Evolutionary conservation across 2,888 invertebrate species (phyloP).

Genomic region (Tromatobia lineatoria): DNA sequence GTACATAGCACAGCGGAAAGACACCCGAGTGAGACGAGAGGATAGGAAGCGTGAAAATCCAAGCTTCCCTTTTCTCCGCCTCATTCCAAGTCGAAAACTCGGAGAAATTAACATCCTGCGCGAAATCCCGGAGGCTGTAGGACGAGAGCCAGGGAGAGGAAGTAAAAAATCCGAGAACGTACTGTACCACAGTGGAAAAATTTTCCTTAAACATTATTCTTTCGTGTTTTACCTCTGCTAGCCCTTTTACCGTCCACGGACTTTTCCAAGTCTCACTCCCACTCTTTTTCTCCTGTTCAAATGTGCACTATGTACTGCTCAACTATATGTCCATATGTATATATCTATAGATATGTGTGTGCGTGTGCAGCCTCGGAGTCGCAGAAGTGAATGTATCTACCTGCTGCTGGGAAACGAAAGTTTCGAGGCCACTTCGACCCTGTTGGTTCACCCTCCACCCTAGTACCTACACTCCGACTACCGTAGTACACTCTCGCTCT

Average conservation of each 20-base stretch:
- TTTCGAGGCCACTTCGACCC: slow-evolving; percentile 54
- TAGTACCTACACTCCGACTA: slow-evolving; percentile 5
- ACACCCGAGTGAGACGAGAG: slow-evolving; percentile 14
- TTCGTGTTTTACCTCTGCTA: slow-evolving; percentile 8
- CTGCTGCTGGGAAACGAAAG: slow-evolving; percentile 49
- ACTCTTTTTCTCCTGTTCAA: background rate
- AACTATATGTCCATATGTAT: slow-evolving; percentile 5
- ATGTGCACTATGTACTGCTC: slow-evolving; percentile 22
- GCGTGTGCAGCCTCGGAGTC: background rate
- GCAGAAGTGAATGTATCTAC: slow-evolving; percentile 31
- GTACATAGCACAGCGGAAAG: slow-evolving; percentile 11
- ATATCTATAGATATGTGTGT: background rate
- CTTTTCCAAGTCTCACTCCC: slow-evolving; percentile 27
- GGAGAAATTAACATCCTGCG: slow-evolving; percentile 39
- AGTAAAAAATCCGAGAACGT: background rate
- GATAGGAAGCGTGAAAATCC: slow-evolving; percentile 43
- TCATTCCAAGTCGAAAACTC: slow-evolving; percentile 27
- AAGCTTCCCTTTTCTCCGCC: background rate
- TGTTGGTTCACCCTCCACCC: slow-evolving; percentile 35
- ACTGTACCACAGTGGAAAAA: background rate
- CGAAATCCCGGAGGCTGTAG: background rate
- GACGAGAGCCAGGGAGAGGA: background rate
- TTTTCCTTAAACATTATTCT: slow-evolving; percentile 54
- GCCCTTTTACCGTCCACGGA: slow-evolving; percentile 34
- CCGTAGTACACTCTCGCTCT: slow-evolving; percentile 23